These are phyloP conservation scores for Drosophila mettleri DNA, from an alignment of 2,888 invertebrate species.

Conservation along the genomic window DNA sequence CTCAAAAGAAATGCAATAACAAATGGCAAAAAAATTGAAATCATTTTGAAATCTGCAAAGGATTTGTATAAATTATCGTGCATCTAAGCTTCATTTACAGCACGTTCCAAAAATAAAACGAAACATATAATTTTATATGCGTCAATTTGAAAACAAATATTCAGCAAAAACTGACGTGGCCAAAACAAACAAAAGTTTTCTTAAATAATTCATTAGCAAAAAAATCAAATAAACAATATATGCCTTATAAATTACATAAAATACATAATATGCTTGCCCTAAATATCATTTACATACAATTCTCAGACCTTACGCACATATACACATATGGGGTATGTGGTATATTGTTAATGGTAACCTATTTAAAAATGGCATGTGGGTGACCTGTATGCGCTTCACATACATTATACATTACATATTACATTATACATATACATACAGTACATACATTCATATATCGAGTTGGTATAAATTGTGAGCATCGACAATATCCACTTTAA, in stretches of 20 bases:
- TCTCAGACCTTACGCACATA: conserved; percentile 60
- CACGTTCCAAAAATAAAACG: conserved; percentile 21
- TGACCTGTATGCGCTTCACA: conserved; percentile 70
- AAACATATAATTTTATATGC: neutral
- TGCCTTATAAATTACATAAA: conserved; percentile 74
- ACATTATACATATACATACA: conserved; percentile 67
- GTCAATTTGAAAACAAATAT: conserved; percentile 57
- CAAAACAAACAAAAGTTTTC: conserved; percentile 44
- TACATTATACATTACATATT: conserved; percentile 63
- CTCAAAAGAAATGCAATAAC: conserved; percentile 53
- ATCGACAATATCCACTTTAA: conserved; percentile 49
- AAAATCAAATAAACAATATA: conserved; percentile 55
- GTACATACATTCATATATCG: conserved; percentile 60
- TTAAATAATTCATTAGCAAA: conserved; percentile 47
- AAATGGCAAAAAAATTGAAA: conserved; percentile 43
- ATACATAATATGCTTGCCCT: conserved; percentile 62
- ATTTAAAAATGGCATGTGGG: conserved; percentile 77
- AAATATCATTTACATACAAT: conserved; percentile 69
- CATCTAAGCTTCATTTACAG: conserved; percentile 46
- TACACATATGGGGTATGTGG: conserved; percentile 46
- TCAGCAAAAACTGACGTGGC: neutral
- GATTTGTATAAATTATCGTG: conserved; percentile 43
- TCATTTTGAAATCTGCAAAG: conserved; percentile 16
- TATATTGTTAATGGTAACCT: conserved; percentile 63
- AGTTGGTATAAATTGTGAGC: conserved; percentile 73